Percentiles rank a stretch among this genome's conserved stretches.
Evolutionary conservation across 2,888 invertebrate species (phyloP).

Genomic region (Hirudinaria manillensis): DNA sequence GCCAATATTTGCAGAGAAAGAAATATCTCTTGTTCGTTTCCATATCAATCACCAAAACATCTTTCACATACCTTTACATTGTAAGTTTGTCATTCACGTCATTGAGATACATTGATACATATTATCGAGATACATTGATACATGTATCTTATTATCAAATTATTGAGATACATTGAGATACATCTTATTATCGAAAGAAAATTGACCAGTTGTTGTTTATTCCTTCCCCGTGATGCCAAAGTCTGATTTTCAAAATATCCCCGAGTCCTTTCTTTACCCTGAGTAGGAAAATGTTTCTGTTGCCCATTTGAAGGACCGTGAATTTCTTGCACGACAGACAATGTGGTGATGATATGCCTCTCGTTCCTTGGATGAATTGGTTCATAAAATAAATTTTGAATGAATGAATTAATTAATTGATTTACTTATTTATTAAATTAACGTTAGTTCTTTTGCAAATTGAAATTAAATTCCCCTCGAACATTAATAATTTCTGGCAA

Average conservation of each 20-base stretch:
- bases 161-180: neutral
- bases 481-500: no score
- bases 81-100: neutral
- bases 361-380: neutral
- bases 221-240: conserved; percentile 6
- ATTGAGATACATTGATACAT: neutral
- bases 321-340: conserved; percentile 1
- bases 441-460: no score
- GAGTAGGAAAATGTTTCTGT: neutral
- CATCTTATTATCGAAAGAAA: neutral
- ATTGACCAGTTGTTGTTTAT: neutral
- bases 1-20: neutral
- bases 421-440: no score
- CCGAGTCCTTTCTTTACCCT: neutral
- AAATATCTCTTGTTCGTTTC: neutral
- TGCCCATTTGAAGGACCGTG: conserved; percentile 4
- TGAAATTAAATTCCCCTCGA: no score
- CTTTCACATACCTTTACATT: conserved; percentile 6
- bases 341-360: conserved; percentile 1
- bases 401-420: no score
- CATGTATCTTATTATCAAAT: neutral
- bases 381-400: no score
- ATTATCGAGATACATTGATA: neutral
- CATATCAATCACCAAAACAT: conserved; percentile 7
- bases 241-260: neutral